Evolutionary conservation across 1,140 invertebrate species (phyloP).

Genomic region (Apis dorsata): DNA sequence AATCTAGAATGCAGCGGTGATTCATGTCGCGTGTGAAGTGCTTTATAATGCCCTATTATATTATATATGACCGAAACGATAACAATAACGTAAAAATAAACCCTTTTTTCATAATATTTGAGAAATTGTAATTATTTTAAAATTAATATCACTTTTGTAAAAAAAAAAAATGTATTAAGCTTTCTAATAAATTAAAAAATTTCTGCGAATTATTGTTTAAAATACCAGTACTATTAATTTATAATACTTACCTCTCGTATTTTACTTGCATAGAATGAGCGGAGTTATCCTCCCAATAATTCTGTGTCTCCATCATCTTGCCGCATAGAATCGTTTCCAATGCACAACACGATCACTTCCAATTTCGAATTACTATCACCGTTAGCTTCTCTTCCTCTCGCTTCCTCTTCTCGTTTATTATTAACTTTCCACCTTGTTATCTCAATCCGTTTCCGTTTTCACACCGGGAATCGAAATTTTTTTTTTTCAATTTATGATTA

Average conservation of each 20-base stretch:
- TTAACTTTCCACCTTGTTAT: neutral
- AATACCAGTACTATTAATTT: neutral
- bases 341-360: slow-evolving; percentile 46
- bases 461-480: neutral
- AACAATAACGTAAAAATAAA: too few species aligned
- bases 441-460: neutral
- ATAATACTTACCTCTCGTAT: slow-evolving; percentile 75
- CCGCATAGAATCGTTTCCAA: slow-evolving; percentile 71
- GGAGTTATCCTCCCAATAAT: slow-evolving; percentile 78
- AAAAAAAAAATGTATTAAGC: too few species aligned
- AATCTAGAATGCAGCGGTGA: slow-evolving; percentile 9
- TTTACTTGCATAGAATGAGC: slow-evolving; percentile 79
- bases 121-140: too few species aligned
- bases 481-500: neutral
- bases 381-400: neutral
- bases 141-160: too few species aligned
- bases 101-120: neutral
- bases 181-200: neutral
- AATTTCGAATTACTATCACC: neutral
- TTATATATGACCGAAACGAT: neutral
- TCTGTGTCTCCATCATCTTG: slow-evolving; percentile 79
- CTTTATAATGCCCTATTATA: neutral
- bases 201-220: too few species aligned
- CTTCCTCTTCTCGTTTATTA: neutral
- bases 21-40: neutral